Conservation (phyloP, 1,140 invertebrate species). For the Sinonovacula constricta region DNA sequence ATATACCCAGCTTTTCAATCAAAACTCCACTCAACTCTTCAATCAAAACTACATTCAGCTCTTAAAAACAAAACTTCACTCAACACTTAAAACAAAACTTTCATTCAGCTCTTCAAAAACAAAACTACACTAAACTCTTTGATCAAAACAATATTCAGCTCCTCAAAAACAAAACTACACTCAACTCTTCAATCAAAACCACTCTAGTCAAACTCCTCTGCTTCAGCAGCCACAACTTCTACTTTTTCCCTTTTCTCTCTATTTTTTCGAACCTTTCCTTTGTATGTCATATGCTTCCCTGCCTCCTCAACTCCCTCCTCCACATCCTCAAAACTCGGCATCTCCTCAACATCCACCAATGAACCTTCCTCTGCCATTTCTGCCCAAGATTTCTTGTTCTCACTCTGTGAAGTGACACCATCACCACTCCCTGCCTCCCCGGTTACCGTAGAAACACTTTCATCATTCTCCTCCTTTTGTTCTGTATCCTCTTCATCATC, state of each 20-base stretch:
- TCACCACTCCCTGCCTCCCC: neutral
- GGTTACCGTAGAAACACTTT: slow-evolving; percentile 2
- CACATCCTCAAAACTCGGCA: slow-evolving; percentile 11
- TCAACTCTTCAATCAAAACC: neutral
- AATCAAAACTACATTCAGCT: too few relatives aligned
- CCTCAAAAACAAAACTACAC: neutral
- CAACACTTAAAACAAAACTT: too few relatives aligned
- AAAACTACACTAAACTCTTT: too few relatives aligned
- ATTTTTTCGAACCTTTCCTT: slow-evolving; percentile 1
- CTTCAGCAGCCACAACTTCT: slow-evolving; percentile 20
- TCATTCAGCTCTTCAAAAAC: too few relatives aligned
- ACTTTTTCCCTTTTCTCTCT: slow-evolving; percentile 29
- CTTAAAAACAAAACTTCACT: too few relatives aligned
- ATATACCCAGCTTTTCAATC: too few relatives aligned
- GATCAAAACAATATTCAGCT: too few relatives aligned
- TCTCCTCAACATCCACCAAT: slow-evolving; percentile 18
- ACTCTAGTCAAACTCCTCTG: slow-evolving; percentile 39
- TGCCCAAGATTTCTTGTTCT: slow-evolving; percentile 36
- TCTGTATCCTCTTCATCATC: neutral
- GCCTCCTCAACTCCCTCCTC: neutral
- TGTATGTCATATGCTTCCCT: neutral
- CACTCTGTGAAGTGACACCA: neutral
- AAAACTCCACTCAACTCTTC: too few relatives aligned
- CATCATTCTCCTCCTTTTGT: neutral
- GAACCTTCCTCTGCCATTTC: slow-evolving; percentile 35